A percentile compares a stretch with the other conserved stretches of the same genome.
These are phyloP conservation scores for Calosoma granatense DNA, from an alignment of 1,140 invertebrate species.

Conservation along the genomic window DNA sequence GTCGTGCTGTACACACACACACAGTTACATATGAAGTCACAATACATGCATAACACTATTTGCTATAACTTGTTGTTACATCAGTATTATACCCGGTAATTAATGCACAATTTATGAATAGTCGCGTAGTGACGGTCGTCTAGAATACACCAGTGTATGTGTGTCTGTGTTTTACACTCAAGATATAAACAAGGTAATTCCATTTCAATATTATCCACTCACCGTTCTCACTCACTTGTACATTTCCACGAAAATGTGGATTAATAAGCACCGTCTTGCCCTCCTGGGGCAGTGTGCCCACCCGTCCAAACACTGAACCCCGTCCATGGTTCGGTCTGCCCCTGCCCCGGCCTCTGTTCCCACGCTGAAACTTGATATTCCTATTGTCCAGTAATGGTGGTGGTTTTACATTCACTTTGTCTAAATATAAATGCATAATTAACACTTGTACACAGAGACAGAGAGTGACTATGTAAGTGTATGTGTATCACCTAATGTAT, in stretches of 20 bases:
- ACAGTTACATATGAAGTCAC: not conserved
- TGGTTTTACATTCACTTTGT: not conserved
- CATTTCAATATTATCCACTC: not conserved
- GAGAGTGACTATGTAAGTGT: not conserved
- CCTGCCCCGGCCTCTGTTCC: not conserved
- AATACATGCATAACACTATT: not conserved
- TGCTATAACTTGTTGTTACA: too few species aligned
- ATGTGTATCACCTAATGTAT: not conserved
- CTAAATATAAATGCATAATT: not conserved
- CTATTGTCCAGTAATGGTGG: not conserved
- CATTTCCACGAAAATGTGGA: constrained; percentile 11
- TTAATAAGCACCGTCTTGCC: constrained; percentile 6
- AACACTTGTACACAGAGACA: not conserved
- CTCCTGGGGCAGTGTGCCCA: not conserved
- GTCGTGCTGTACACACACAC: constrained; percentile 4
- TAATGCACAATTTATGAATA: too few species aligned
- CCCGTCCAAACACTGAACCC: not conserved
- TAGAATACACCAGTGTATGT: too few species aligned
- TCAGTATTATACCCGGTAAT: too few species aligned
- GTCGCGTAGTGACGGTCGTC: too few species aligned
- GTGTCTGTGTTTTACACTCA: too few species aligned
- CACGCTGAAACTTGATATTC: not conserved
- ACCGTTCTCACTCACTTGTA: constrained; percentile 1
- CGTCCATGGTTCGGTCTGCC: not conserved
- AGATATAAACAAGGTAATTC: not conserved